These are phyloP conservation scores for Dasysyrphus tricinctus DNA, from an alignment of 2,888 invertebrate species.

Conservation along the genomic window DNA sequence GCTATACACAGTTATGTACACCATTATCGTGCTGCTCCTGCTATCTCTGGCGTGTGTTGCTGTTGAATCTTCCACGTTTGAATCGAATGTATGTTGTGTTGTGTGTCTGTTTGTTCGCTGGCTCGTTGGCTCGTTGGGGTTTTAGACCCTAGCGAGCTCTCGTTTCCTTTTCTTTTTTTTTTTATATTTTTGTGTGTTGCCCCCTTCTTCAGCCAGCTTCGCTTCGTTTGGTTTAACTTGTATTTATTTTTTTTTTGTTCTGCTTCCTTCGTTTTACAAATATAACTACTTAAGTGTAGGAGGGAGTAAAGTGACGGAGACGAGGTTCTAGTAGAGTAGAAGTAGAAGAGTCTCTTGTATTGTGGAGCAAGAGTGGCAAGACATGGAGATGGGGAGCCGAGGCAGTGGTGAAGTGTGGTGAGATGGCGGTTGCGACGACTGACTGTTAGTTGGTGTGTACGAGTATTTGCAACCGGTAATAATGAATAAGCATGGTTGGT, in stretches of 20 bases:
- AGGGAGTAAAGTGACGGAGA: constrained; percentile 18
- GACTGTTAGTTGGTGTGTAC: constrained; percentile 60
- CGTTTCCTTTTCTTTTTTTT: constrained; percentile 31
- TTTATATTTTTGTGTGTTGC: not conserved
- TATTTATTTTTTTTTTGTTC: constrained; percentile 26
- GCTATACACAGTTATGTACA: constrained; percentile 37
- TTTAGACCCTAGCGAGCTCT: constrained; percentile 70
- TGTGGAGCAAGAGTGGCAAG: constrained; percentile 1
- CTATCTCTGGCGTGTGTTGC: constrained; percentile 52
- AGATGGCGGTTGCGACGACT: constrained; percentile 31
- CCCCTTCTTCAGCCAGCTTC: constrained; percentile 39
- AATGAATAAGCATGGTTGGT: constrained; percentile 73
- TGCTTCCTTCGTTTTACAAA: constrained; percentile 46
- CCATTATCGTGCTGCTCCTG: constrained; percentile 12
- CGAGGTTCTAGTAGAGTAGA: constrained; percentile 9
- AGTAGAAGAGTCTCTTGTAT: constrained; percentile 15
- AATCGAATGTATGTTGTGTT: constrained; percentile 35
- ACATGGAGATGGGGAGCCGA: not conserved
- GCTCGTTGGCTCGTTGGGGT: constrained; percentile 50
- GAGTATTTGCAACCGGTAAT: constrained; percentile 72
- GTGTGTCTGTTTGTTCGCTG: constrained; percentile 44
- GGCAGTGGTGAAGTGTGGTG: constrained; percentile 28
- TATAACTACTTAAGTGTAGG: constrained; percentile 73
- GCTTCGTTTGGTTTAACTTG: constrained; percentile 66
- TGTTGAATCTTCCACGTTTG: constrained; percentile 49